These are phyloP conservation scores for Spinus pinus DNA, from an alignment of 2,797 vertebrate genomes.

Conservation along the genomic window DNA sequence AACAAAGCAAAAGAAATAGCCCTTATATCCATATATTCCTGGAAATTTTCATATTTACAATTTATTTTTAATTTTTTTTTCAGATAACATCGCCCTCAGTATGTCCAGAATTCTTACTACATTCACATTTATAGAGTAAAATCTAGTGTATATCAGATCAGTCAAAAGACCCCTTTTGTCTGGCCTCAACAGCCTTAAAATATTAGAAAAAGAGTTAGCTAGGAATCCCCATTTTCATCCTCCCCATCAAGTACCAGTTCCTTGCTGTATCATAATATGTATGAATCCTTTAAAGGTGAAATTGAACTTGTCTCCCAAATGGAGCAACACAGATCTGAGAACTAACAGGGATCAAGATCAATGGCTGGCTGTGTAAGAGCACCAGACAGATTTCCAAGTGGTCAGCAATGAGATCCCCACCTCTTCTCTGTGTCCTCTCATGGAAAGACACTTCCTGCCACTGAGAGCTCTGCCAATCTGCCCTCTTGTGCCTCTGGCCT, in stretches of 20 bases:
- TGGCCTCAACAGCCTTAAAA: background rate
- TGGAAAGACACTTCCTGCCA: background rate
- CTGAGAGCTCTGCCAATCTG: background rate
- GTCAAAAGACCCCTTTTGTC: background rate
- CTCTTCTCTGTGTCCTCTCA: background rate
- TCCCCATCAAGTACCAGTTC: background rate
- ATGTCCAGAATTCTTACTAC: background rate
- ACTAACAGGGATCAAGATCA: background rate
- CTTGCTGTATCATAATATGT: background rate
- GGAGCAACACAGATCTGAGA: background rate
- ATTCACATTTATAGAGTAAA: background rate
- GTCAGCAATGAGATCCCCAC: background rate
- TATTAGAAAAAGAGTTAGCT: background rate
- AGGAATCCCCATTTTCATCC: background rate
- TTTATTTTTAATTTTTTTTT: background rate
- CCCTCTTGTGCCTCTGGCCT: background rate
- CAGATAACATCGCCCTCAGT: accelerated
- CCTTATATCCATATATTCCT: background rate
- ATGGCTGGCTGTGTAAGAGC: background rate
- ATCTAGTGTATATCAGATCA: background rate
- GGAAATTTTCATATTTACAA: background rate
- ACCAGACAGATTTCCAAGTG: background rate
- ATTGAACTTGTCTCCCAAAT: background rate
- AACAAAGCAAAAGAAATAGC: background rate
- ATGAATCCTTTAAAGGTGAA: background rate